Base-by-base conservation (phyloP, 53 echinoderm and acorn worm species). In the Zoroaster sp. region DNA sequence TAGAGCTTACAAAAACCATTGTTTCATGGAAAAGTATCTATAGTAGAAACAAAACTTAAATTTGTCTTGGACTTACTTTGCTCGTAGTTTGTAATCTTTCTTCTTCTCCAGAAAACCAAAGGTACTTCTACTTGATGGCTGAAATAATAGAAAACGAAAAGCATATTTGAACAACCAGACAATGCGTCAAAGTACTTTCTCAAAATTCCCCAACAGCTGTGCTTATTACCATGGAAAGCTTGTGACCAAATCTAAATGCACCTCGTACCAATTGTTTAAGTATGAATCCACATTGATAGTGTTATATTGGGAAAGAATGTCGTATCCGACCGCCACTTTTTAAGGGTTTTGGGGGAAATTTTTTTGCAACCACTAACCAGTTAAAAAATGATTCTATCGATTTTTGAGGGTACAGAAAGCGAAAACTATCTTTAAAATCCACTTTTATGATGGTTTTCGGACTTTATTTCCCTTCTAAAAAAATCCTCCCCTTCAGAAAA, bases 51-150 rank as follows among this genome's bases (percentile, higher is more conserved):
- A 17, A 31, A 42, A 12, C 15, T 32, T 12, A 28, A 39, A n/a
- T 35, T 9, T 44, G 8, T 49, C 32, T n/a, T 11, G 23, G 31
- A 63, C 94, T 63, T 93, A 97, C 97, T 87, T 97, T 89, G 97
- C 95, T 75, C 97, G 70, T 28, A 93, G 77, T 72, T 80, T 87
- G 78, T 97, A 97, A 75, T 97, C 97, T 89, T 97, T 97, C 77
- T 97, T 97, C 92, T 97, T 97, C 76, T 97, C 97, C 34, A 97
- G 88, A 38, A 95, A 88, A 7, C 97, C 97, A 73, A 97, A 77
- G 43, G 83, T 89, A 13, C 86, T 77, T 40, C 96, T 88, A 78
- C 77, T 86, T 4, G 92, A 49, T 35, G 92, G 97, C 97, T 97
- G 87, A 5, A 78, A 90, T 63, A 72, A 54, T 36, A 36, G 13